A percentile compares a stretch with the other conserved stretches of the same genome.
Evolutionary conservation across 2,888 invertebrate genomes (phyloP).

Genomic region (Hirudinaria manillensis): DNA sequence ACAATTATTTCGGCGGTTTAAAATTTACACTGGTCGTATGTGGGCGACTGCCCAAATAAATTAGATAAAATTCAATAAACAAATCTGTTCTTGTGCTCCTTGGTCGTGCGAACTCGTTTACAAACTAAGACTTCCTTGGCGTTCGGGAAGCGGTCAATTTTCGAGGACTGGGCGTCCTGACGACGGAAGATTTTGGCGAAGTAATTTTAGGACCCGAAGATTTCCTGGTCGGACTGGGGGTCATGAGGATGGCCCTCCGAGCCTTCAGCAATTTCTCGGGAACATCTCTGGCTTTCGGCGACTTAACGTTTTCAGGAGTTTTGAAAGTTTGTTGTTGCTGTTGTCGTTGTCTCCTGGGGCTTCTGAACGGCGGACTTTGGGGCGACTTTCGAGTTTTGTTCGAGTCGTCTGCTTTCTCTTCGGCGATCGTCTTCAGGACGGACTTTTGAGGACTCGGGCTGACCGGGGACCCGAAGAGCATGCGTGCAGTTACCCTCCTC

Average conservation of each 20-base stretch:
- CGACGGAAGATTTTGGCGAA: background rate
- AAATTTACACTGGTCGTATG: no score
- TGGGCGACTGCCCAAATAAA: no score
- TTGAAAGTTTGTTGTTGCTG: background rate
- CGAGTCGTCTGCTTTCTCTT: background rate
- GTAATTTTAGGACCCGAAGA: background rate
- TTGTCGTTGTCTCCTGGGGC: background rate
- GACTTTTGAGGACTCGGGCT: conserved; percentile 14
- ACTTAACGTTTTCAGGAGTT: background rate
- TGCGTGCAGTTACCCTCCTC: background rate
- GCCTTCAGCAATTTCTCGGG: background rate
- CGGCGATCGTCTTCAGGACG: background rate
- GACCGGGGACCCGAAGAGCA: conserved; percentile 14
- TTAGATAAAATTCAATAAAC: no score
- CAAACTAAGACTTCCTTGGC: no score
- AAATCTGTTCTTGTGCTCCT: no score
- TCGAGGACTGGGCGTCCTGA: background rate
- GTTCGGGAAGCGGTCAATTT: background rate
- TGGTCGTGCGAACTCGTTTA: no score
- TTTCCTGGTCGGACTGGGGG: background rate
- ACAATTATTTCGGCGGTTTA: no score
- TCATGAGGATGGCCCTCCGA: background rate
- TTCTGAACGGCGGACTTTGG: background rate
- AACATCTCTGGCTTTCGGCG: background rate
- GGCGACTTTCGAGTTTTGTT: background rate